Evolutionary conservation across 2,888 invertebrate species (phyloP), one percentile per base, ranked within the genome.

Genomic region (Mimachlamys varia): DNA sequence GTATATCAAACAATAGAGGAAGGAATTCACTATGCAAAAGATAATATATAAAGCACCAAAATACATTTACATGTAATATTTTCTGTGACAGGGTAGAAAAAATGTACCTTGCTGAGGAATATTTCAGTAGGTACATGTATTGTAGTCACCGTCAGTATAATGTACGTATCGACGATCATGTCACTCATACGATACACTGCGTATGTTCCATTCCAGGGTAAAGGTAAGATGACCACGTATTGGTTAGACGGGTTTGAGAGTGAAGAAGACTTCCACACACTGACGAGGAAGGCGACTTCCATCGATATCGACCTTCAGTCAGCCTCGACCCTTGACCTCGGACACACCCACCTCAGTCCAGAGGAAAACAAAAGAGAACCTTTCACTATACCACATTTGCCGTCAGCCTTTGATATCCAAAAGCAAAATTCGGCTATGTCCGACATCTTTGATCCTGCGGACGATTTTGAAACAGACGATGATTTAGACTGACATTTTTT

Each of bases 161-260:
- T 27, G 17, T 12, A 38, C 33, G 53, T 33, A 27, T 7, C 5
- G 4, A 22, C 37, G 7, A 58, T 33, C 12, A 17, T 44, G 44
- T 44, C 44, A 44, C 44, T 5, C 3, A 44, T 44, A 44, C 44
- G 7, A 44, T 44, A 44, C 44, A 44, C 7, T 7, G 44, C 44
- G 4, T 44, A 44, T 44, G 44, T 44, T 44, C 44, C 76, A 15
- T 62, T 62, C 22, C 91, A 96, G 96, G 96, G 96, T 5, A 95
- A 95, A 89, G 96, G 96, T 17, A 50, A 87, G 89, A 95, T 96
- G 95, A 93, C 92, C 87, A 95, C 96, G 0, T 95, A 94, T 92
- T 96, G 96, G 96, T 90, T 96, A 88, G 89, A 93, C 5, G 95
- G 94, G 0, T 27, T 89, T 27, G 27, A 91, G 27, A 22, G 49